Evolutionary conservation across 2,797 vertebrate species (phyloP).

Genomic region (Chiroxiphia lanceolata): DNA sequence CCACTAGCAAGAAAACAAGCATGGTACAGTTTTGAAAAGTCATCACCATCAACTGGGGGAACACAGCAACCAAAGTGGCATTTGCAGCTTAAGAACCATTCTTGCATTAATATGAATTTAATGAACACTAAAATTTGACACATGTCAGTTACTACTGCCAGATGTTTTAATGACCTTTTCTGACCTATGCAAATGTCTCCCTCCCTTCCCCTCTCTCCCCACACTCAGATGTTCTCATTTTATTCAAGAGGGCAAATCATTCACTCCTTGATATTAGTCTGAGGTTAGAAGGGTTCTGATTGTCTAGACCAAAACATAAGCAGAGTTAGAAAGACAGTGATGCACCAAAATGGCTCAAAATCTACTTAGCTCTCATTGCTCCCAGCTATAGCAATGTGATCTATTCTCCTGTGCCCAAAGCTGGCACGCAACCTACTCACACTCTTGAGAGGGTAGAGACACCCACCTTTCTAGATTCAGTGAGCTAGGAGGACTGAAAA

Average conservation of each 20-base stretch:
- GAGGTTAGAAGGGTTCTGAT: slow-evolving; percentile 11
- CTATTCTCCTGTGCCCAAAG: not conserved
- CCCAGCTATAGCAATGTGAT: not conserved
- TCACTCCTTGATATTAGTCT: not conserved
- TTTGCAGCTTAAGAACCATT: slow-evolving; percentile 63
- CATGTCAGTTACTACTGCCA: slow-evolving; percentile 72
- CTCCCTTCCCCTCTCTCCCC: not conserved
- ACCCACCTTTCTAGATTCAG: not conserved
- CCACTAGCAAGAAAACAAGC: slow-evolving; percentile 87
- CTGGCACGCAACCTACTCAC: not conserved
- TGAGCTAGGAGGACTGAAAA: not conserved
- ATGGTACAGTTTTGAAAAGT: slow-evolving; percentile 82
- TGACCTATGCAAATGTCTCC: slow-evolving; percentile 70
- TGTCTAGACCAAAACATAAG: not conserved
- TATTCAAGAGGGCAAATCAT: slow-evolving; percentile 11
- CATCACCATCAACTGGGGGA: slow-evolving; percentile 68
- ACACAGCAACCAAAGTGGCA: slow-evolving; percentile 42
- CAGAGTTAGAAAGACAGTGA: not conserved
- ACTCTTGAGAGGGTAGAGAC: not conserved
- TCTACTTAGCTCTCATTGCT: not conserved
- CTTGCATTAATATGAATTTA: slow-evolving; percentile 78
- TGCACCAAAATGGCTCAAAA: not conserved
- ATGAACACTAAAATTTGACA: slow-evolving; percentile 73
- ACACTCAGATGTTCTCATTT: slow-evolving; percentile 29
- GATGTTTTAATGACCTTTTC: slow-evolving; percentile 73